These are phyloP conservation scores for Mercenaria mercenaria DNA, from an alignment of 1,140 invertebrate genomes.

Conservation along the genomic window DNA sequence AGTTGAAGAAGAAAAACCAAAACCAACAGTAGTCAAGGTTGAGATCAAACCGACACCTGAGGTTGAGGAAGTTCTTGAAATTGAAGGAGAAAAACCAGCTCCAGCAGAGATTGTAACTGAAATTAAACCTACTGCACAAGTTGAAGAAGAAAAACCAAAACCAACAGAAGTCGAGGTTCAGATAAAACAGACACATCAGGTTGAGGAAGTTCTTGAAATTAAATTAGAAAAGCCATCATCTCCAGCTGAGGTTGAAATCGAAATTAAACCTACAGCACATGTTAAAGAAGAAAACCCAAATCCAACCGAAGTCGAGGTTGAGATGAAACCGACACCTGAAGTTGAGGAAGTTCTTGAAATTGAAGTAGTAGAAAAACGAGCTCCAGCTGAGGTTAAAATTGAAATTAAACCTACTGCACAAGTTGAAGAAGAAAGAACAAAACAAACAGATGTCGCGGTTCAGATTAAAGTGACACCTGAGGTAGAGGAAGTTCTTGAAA, in stretches of 20 bases:
- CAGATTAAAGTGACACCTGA: background rate
- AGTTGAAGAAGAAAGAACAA: background rate
- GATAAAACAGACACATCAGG: background rate
- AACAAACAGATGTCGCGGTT: background rate
- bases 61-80: no score
- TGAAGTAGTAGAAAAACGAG: background rate
- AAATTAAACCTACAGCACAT: slow-evolving; percentile 3
- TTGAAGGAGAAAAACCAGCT: no score
- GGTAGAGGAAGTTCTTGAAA: background rate
- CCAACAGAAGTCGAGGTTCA: background rate
- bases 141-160: slow-evolving; percentile 7
- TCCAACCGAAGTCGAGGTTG: slow-evolving; percentile 32
- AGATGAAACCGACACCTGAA: slow-evolving; percentile 15
- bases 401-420: slow-evolving; percentile 20
- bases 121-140: background rate
- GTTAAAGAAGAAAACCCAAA: slow-evolving; percentile 43
- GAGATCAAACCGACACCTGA: no score
- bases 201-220: no score
- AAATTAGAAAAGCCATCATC: no score
- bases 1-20: no score
- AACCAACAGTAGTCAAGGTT: no score
- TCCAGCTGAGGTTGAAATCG: background rate
- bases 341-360: background rate
- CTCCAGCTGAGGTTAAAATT: slow-evolving; percentile 24
- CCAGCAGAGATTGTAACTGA: no score